Evolutionary conservation across 2,888 invertebrate genomes (phyloP).

Genomic region (Epistrophella euchroma): DNA sequence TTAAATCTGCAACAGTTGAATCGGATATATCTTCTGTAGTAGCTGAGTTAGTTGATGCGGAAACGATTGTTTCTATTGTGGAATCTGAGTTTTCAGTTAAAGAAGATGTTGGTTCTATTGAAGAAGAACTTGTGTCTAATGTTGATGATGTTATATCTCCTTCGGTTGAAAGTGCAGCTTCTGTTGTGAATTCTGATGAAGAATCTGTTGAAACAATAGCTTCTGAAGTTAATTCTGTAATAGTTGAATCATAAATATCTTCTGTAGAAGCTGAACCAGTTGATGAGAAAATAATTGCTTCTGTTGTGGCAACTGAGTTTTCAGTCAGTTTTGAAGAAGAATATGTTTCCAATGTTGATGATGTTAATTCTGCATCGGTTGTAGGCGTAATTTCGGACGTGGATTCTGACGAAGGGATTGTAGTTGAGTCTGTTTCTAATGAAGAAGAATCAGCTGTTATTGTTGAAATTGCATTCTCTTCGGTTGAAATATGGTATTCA

Average conservation of each 20-base stretch:
- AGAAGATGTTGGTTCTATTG: neutral
- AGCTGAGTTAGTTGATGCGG: neutral
- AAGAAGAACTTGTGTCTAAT: constrained; percentile 11
- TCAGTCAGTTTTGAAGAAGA: neutral
- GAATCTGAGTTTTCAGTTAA: neutral
- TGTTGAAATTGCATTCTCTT: constrained; percentile 5
- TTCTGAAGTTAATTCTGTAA: neutral
- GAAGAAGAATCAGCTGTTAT: neutral
- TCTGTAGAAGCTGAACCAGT: constrained; percentile 13
- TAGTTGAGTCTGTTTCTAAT: neutral
- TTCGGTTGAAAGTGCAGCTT: neutral
- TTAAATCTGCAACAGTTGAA: neutral
- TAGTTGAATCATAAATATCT: neutral
- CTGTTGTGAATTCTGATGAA: neutral
- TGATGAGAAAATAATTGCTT: neutral
- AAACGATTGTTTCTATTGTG: neutral
- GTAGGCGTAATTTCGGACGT: neutral
- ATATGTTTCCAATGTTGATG: constrained; percentile 13
- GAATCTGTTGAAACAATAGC: neutral
- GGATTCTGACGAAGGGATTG: constrained; percentile 6
- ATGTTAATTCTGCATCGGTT: neutral
- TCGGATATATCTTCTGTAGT: neutral
- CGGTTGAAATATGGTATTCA: constrained; percentile 6
- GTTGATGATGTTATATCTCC: neutral
- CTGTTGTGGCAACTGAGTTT: neutral